Base-by-base conservation (phyloP, 1,140 invertebrate species). In the Heliconius congener region DNA sequence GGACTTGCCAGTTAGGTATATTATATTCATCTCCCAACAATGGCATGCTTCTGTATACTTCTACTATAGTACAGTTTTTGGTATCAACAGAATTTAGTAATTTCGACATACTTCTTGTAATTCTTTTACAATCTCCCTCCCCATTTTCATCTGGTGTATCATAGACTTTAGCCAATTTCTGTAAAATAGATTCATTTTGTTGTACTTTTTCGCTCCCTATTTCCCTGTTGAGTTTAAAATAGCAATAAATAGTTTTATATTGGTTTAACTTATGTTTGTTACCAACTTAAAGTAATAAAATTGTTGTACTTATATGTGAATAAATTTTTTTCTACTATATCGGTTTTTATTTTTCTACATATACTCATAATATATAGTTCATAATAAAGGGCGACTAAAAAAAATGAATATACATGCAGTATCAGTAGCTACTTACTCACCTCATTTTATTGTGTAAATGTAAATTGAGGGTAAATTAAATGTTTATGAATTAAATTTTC, bases 41-140 rank as follows among this genome's bases (percentile, higher is more conserved):
- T 3, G 91, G 91, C 90, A 93, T 93, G 80, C 90, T 90, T 66
- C 86, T 82, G 70, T 93, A 92, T 1, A 84, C 76, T 74, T 93
- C 91, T 27, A 90, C 73, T 23, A 93, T 82, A 71, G 85, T 83
- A 74, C 91, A 90, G 8, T 90, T 81, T 46, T 88, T 86, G 1
- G 82, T 74, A 66, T 66, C 60, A 5, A 66, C 60, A 57, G 39
- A 37, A 5, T 87, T 73, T 2, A 88, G 39, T 9, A 86, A 78
- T 74, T 82, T 88, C 52, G 80, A 84, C 8, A 87, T 74, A 75
- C 86, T 88, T 57, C 90, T 85, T 39, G 91, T 92, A 2, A 90
- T 46, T 73, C 82, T 73, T 11, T 74, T 81, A 34, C 81, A 57
- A 66, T 85, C 81, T 71, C 76, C 37, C 23, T 23, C 23, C 16